Evolutionary conservation across 2,888 invertebrate genomes (phyloP).

Genomic region (Acanthosepion pharaonis): DNA sequence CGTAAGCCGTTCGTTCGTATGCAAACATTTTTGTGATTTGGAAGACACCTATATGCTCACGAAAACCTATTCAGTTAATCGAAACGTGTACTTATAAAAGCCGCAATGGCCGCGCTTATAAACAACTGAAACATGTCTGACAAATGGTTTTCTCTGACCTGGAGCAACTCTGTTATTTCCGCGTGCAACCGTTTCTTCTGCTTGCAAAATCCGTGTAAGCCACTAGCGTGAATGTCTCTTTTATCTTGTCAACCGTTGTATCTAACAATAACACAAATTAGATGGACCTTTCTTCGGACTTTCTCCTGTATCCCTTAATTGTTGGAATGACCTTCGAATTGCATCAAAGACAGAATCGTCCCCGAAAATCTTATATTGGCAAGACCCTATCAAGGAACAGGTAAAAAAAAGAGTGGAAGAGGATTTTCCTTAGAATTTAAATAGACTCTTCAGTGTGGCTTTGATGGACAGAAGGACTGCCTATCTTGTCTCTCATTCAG

Average conservation of each 20-base stretch:
- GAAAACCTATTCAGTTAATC: too few species aligned
- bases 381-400: neutral
- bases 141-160: neutral
- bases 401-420: neutral
- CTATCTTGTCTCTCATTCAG: neutral
- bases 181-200: neutral
- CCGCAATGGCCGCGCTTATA: too few species aligned
- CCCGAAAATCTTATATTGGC: neutral
- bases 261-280: neutral
- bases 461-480: neutral
- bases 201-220: neutral
- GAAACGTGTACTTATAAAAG: too few species aligned
- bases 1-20: too few species aligned
- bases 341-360: neutral
- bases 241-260: neutral
- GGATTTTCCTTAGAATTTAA: neutral
- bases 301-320: neutral
- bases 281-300: neutral
- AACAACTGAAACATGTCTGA: neutral
- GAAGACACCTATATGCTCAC: too few species aligned
- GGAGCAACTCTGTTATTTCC: neutral
- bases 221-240: neutral
- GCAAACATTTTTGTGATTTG: too few species aligned
- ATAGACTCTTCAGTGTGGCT: neutral
- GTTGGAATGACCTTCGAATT: neutral